Evolutionary conservation across 2,797 vertebrate genomes (phyloP).

Genomic region (Sebastes hubbsi): DNA sequence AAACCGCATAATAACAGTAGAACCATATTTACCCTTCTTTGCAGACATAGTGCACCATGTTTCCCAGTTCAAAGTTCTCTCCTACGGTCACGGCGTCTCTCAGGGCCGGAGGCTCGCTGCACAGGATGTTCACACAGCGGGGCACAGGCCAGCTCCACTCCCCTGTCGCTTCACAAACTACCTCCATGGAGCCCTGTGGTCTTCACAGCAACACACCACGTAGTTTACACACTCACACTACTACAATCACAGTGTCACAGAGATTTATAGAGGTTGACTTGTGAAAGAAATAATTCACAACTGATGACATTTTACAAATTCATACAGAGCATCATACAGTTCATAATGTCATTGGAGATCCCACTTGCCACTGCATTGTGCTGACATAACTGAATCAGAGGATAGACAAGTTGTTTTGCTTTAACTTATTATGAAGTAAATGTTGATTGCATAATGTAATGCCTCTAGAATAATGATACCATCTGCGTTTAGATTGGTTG

Average conservation of each 20-base stretch:
- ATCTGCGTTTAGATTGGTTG: no score
- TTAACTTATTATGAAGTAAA: no score
- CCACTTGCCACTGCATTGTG: neutral
- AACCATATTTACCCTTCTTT: constrained; percentile 92
- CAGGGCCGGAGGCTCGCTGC: constrained; percentile 87
- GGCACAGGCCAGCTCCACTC: constrained; percentile 89
- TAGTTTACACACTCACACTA: constrained; percentile 28
- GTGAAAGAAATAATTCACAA: neutral
- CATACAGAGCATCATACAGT: neutral
- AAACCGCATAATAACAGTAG: neutral
- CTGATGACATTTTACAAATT: neutral
- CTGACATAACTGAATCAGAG: no score
- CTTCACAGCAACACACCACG: constrained; percentile 76
- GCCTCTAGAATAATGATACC: no score
- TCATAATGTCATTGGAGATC: neutral
- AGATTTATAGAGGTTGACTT: neutral
- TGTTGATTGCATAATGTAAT: no score
- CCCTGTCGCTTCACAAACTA: constrained; percentile 88
- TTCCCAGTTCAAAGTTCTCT: constrained; percentile 89
- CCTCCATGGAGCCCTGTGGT: constrained; percentile 87
- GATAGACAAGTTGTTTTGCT: no score
- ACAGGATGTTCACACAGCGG: constrained; percentile 85
- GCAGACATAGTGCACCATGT: constrained; percentile 89
- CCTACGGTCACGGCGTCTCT: constrained; percentile 85
- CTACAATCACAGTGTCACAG: neutral